Conservation (phyloP, 2,113 vertebrate genomes). For the Sprattus sprattus region DNA sequence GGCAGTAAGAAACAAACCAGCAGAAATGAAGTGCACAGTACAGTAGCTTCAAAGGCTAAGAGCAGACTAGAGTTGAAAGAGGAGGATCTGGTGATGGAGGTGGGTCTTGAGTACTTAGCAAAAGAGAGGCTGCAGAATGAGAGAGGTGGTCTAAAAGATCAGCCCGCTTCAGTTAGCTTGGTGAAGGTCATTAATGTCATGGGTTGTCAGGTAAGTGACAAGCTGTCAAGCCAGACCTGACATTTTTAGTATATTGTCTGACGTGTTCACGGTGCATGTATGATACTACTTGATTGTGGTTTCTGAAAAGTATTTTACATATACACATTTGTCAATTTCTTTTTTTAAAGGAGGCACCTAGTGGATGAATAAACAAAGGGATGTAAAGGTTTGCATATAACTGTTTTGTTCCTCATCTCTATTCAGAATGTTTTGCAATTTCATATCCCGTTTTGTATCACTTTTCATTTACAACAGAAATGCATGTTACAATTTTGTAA, state of each 20-base stretch:
- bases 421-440: background rate
- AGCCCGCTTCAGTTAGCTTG: background rate
- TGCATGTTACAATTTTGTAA: background rate
- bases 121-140: background rate
- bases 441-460: background rate
- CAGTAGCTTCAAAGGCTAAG: background rate
- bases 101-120: background rate
- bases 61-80: background rate
- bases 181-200: background rate
- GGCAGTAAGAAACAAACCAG: background rate
- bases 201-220: background rate
- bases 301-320: background rate
- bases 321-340: background rate
- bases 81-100: background rate
- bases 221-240: background rate
- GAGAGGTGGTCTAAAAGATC: background rate
- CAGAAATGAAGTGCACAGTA: background rate
- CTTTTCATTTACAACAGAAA: background rate
- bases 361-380: background rate
- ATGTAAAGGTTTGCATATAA: background rate
- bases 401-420: background rate
- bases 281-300: background rate
- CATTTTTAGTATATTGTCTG: background rate
- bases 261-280: background rate
- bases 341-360: background rate